A percentile compares a stretch with the other conserved stretches of the same genome.
Evolutionary conservation across 2,113 vertebrate genomes (phyloP).

Genomic region (Dasyprocta punctata): DNA sequence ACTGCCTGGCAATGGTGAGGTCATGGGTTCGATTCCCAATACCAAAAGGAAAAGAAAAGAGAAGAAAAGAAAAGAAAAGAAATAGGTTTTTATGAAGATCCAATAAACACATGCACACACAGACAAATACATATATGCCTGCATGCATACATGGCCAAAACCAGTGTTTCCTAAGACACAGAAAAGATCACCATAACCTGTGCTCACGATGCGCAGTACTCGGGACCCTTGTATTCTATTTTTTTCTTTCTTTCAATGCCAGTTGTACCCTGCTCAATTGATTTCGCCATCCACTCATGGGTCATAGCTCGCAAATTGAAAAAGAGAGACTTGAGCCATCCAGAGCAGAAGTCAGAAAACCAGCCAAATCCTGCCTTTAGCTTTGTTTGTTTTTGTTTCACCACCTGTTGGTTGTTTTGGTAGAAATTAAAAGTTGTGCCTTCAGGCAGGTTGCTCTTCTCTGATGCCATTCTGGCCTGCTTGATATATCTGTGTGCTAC

Average conservation of each 20-base stretch:
- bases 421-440: not conserved
- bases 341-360: constrained; percentile 43
- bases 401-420: not conserved
- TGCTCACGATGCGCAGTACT: not conserved
- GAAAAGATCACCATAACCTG: not conserved
- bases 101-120: not conserved
- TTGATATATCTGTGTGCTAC: not conserved
- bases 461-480: not conserved
- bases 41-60: too few species aligned
- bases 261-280: not conserved
- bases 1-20: too few species aligned
- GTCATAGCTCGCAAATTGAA: not conserved
- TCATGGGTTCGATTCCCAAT: too few species aligned
- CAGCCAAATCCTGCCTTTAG: not conserved
- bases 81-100: not conserved
- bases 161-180: not conserved
- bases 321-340: constrained; percentile 32
- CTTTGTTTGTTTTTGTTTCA: constrained; percentile 25
- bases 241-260: not conserved
- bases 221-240: not conserved
- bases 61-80: too few species aligned
- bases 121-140: not conserved
- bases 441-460: not conserved
- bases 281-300: not conserved
- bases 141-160: not conserved